These are phyloP conservation scores for Anoplophora glabripennis DNA, from an alignment of 1,140 invertebrate species.

Conservation along the genomic window DNA sequence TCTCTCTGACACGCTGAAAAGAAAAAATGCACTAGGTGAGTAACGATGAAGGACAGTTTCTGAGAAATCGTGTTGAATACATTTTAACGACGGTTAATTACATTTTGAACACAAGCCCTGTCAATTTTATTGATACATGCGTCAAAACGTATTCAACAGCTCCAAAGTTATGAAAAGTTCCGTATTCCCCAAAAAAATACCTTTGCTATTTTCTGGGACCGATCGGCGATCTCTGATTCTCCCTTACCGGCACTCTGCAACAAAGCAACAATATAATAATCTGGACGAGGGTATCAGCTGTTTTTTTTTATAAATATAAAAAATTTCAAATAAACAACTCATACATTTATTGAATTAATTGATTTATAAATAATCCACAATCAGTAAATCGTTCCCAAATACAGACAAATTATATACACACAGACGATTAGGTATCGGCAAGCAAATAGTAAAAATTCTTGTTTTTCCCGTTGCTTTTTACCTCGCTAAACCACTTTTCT, in stretches of 20 bases:
- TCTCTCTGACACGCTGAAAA: too few relatives aligned
- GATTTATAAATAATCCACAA: slow-evolving; percentile 4
- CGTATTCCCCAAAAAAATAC: slow-evolving; percentile 15
- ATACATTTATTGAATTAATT: not conserved
- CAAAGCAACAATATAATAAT: slow-evolving; percentile 8
- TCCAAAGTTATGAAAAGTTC: not conserved
- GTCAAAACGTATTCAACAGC: slow-evolving; percentile 9
- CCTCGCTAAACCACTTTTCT: slow-evolving; percentile 40
- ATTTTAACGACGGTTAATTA: too few relatives aligned
- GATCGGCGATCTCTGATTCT: not conserved
- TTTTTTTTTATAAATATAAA: not conserved
- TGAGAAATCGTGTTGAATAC: too few relatives aligned
- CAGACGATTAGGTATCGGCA: not conserved
- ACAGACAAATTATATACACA: not conserved
- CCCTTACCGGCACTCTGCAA: slow-evolving; percentile 9
- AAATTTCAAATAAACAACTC: not conserved
- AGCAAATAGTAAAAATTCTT: slow-evolving; percentile 13
- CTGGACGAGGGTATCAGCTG: not conserved
- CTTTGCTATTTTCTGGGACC: not conserved
- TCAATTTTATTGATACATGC: too few relatives aligned
- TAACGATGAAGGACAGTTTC: too few relatives aligned
- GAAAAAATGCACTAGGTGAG: too few relatives aligned
- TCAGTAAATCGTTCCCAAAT: not conserved
- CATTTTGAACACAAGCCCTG: too few relatives aligned
- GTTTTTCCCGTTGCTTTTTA: slow-evolving; percentile 30